Conservation (phyloP, 2,113 vertebrate genomes). For the Micromys minutus region DNA sequence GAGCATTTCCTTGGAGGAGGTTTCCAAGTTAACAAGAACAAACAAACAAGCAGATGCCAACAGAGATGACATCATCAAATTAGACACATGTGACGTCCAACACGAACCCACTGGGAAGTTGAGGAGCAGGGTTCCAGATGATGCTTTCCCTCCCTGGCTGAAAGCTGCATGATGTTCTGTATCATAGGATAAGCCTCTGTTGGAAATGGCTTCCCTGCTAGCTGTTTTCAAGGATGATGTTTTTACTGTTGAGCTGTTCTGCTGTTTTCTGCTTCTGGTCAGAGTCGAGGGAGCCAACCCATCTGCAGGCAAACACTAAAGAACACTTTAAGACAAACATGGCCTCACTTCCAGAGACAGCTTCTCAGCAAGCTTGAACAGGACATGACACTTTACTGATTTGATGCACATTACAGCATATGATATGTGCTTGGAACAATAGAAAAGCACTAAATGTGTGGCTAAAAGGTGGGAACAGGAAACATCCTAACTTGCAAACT, state of each 20-base stretch:
- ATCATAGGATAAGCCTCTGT: neutral
- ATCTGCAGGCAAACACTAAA: neutral
- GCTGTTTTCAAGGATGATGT: neutral
- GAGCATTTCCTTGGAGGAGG: neutral
- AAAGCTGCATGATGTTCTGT: neutral
- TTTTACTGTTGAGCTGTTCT: neutral
- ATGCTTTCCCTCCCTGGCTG: neutral
- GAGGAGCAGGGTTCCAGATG: neutral
- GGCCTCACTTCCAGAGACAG: neutral
- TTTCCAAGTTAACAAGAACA: neutral
- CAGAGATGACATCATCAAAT: neutral
- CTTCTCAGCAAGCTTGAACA: neutral
- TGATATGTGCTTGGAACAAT: neutral
- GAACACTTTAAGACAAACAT: neutral
- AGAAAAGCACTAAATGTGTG: neutral
- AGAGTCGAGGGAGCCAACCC: neutral
- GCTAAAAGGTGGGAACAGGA: neutral
- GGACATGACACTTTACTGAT: neutral
- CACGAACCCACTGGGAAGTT: neutral
- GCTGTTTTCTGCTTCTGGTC: neutral
- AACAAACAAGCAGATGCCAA: no score
- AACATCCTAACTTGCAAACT: neutral
- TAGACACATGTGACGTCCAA: neutral
- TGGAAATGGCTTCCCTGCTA: neutral
- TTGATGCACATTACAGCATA: no score